Conservation (phyloP, 2,113 vertebrate genomes). For the Cisticola juncidis region DNA sequence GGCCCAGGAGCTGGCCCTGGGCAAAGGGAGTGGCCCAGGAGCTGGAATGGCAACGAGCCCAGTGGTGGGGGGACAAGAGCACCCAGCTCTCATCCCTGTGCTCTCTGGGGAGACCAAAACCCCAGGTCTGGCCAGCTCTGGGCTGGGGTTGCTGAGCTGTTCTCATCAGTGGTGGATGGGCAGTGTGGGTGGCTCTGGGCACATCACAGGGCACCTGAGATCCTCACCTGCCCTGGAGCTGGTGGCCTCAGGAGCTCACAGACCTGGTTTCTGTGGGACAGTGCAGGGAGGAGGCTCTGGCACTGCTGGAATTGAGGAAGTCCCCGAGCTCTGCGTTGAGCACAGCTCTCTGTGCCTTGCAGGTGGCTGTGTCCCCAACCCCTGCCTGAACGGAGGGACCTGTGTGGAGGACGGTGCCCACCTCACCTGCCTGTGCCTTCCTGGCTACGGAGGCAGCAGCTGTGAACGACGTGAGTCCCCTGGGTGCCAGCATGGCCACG, state of each 20-base stretch:
- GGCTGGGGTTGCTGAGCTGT: rapidly evolving
- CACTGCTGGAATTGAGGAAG: rapidly evolving
- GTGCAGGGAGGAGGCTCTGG: neutral
- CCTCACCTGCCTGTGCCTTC: conserved; percentile 84
- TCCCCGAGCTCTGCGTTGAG: neutral
- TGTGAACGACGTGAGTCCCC: conserved; percentile 84
- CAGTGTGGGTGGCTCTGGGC: rapidly evolving
- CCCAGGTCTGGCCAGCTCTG: neutral
- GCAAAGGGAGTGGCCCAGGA: neutral
- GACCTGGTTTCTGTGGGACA: neutral
- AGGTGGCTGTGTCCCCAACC: conserved; percentile 87
- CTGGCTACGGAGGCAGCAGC: conserved; percentile 84
- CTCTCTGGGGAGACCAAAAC: neutral
- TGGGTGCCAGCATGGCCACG: rapidly evolving
- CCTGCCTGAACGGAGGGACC: conserved; percentile 92
- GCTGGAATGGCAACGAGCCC: neutral
- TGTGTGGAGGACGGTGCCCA: conserved; percentile 77
- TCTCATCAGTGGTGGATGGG: rapidly evolving
- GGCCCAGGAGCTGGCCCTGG: neutral
- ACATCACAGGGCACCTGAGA: rapidly evolving
- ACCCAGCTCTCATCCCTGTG: neutral
- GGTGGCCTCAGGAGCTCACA: neutral
- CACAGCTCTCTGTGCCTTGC: conserved; percentile 47
- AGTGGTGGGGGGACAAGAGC: neutral
- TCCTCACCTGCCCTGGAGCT: neutral